Percentiles rank a stretch among this genome's conserved stretches.
phyloP scores from a whole-genome alignment of 2,113 vertebrate species.

The Formicarius rufipectus region DNA sequence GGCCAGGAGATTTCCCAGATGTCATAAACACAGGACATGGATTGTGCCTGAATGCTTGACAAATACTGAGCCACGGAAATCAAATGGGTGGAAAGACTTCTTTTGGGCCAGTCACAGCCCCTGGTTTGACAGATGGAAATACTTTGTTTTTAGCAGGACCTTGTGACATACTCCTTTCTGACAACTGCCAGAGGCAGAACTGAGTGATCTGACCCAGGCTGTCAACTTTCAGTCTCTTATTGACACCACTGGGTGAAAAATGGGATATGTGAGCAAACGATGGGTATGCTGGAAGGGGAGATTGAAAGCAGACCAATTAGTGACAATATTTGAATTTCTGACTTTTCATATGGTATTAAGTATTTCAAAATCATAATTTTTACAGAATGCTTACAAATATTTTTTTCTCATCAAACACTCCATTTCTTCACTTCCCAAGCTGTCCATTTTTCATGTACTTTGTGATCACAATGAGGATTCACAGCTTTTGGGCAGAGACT shows the following conservation, averaged over 20 bases:
- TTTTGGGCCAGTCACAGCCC: neutral
- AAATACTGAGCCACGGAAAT: neutral
- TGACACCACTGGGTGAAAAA: neutral
- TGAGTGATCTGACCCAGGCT: neutral
- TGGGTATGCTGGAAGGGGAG: neutral
- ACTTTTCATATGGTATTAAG: neutral
- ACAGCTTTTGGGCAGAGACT: neutral
- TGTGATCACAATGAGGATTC: neutral
- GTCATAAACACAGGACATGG: neutral
- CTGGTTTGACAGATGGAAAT: conserved; percentile 28
- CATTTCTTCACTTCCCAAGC: neutral
- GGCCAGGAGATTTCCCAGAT: neutral
- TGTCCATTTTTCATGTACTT: neutral
- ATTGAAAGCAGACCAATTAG: neutral
- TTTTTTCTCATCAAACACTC: neutral
- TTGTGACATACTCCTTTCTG: neutral
- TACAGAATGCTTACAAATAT: neutral
- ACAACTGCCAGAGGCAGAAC: conserved; percentile 23
- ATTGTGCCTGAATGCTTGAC: neutral
- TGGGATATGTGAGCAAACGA: neutral
- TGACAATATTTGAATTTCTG: neutral
- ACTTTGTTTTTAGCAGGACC: neutral
- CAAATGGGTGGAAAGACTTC: neutral
- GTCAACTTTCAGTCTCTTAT: neutral
- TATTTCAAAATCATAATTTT: neutral